Percentiles rank a stretch among this genome's conserved stretches.
Evolutionary conservation across 2,797 vertebrate species (phyloP).

Genomic region (Gallinago stenura): DNA sequence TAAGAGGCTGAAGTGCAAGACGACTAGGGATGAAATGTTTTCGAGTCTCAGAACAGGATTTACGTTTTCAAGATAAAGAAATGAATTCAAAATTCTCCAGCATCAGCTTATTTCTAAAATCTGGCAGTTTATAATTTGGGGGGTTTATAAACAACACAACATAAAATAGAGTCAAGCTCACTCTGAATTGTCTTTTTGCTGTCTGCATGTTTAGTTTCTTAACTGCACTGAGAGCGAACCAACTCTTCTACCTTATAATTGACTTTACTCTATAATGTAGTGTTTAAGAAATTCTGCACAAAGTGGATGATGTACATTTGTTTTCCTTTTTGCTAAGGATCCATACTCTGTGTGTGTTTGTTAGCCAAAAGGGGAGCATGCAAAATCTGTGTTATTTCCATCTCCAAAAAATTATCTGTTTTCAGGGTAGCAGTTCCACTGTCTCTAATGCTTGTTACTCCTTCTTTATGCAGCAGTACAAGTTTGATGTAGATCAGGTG

Average conservation of each 20-base stretch:
- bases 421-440: not conserved
- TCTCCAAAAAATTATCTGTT: not conserved
- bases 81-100: not conserved
- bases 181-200: not conserved
- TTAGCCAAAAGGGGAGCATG: rapidly evolving
- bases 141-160: rapidly evolving
- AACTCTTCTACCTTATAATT: not conserved
- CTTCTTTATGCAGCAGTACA: not conserved
- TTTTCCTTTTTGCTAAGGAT: not conserved
- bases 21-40: not conserved
- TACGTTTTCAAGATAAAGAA: not conserved
- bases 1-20: not conserved
- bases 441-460: not conserved
- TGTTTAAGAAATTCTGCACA: not conserved
- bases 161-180: not conserved
- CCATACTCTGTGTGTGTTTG: not conserved
- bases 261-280: rapidly evolving
- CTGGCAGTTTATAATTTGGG: not conserved
- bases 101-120: not conserved
- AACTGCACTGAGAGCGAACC: not conserved
- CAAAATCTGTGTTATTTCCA: rapidly evolving
- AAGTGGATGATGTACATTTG: not conserved
- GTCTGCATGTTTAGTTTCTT: not conserved
- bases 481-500: rapidly evolving
- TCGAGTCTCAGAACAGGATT: not conserved